A percentile compares a stretch with the other conserved stretches of the same genome.
These are phyloP conservation scores for Condylura cristata DNA, from an alignment of 2,113 vertebrate species.

Conservation along the genomic window DNA sequence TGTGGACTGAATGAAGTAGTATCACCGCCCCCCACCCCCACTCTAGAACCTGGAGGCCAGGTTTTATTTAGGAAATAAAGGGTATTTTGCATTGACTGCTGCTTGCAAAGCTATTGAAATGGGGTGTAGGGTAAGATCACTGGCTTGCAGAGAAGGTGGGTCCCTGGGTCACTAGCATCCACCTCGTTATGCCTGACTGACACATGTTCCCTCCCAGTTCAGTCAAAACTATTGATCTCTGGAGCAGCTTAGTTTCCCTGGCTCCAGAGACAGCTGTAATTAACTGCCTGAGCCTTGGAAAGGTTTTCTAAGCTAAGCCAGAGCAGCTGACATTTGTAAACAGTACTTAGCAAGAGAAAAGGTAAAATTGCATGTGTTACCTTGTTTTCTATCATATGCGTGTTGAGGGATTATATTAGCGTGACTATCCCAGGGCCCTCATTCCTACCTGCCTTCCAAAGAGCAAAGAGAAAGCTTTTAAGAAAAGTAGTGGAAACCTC, in stretches of 20 bases:
- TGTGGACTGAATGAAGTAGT: not conserved
- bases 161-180: slow-evolving; percentile 11
- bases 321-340: slow-evolving; percentile 77
- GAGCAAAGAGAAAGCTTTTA: slow-evolving; percentile 79
- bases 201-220: slow-evolving; percentile 12
- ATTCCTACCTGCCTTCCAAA: slow-evolving; percentile 79
- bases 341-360: slow-evolving; percentile 77
- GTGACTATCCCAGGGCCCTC: slow-evolving; percentile 78
- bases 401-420: slow-evolving; percentile 82
- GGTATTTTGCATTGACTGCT: not conserved
- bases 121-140: not conserved
- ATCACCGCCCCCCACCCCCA: too few relatives aligned
- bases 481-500: slow-evolving; percentile 77
- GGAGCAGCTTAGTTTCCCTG: not conserved
- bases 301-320: slow-evolving; percentile 68
- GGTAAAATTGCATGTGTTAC: slow-evolving; percentile 75
- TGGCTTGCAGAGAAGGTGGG: not conserved
- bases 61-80: slow-evolving; percentile 7
- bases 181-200: not conserved
- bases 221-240: slow-evolving; percentile 55
- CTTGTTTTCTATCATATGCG: slow-evolving; percentile 77
- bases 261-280: slow-evolving; percentile 69
- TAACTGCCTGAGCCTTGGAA: slow-evolving; percentile 72
- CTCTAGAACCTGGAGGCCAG: not conserved
- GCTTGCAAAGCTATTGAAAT: not conserved